Base-by-base conservation (phyloP, 2,797 vertebrate genomes). In the Platalea minor region DNA sequence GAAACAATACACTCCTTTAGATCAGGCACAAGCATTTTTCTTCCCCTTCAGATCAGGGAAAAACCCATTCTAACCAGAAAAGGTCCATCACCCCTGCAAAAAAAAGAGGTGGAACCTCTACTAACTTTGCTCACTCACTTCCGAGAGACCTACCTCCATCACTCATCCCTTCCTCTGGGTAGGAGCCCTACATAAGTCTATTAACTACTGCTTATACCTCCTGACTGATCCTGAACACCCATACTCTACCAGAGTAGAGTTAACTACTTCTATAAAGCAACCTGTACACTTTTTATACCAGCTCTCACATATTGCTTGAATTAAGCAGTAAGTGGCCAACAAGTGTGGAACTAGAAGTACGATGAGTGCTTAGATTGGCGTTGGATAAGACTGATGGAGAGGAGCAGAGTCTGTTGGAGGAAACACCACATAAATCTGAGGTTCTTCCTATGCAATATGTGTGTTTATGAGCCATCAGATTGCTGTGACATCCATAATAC, bases 11-110 rank as follows among this genome's bases (percentile, higher is more conserved):
- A 54, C 16, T 35, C 43, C 33, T 64, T 88, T 56, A 60, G 14
- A 78, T 81, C 25, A 68, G 39, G 23, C 26, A 92, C 6, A 87
- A 87, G 23, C 35, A 54, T 85, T 94, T 72, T 93, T 87, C 31
- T 87, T 64, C 9, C 14, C 19, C 11, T 50, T 86, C 33, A 59
- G 63, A 43, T 39, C 18, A 76, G 39, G 48, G 16, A 3, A 35
- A 80, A 84, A 28, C 10, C 1, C 10, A 70, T 61, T 8, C 37
- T 57, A 31, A 79, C 45, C 25, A 60, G 50, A 89, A 86, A 35
- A 79, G 2, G 7, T 48, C 60, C 20, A 75, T 15, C 37, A 5
- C 15, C 14, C 16, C 29, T 2, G 0, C 1, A 35, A 25, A 69
- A 57, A 74, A 57, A 76, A 69, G 23, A 21, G 2, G 13, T 39